These are phyloP conservation scores for Operophtera brumata DNA, from an alignment of 2,888 invertebrate species.

Conservation along the genomic window DNA sequence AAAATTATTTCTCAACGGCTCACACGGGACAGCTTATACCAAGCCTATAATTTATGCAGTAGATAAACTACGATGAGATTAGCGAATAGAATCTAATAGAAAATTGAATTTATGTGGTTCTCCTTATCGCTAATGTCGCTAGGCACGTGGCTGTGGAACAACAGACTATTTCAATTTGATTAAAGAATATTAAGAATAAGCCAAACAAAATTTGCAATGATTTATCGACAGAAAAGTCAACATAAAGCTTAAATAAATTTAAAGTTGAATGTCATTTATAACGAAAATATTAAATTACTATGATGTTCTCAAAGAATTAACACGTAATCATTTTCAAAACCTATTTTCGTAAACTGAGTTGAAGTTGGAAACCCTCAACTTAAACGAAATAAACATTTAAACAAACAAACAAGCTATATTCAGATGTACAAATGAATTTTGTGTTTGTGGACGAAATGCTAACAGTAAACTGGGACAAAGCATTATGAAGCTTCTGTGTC, in stretches of 20 bases:
- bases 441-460: conserved; percentile 50
- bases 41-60: conserved; percentile 64
- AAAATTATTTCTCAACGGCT: conserved; percentile 62
- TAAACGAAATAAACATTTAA: conserved; percentile 8
- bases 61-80: conserved; percentile 65
- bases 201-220: conserved; percentile 29
- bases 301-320: no score
- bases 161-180: conserved; percentile 62
- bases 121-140: conserved; percentile 59
- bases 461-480: conserved; percentile 59
- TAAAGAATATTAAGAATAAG: conserved; percentile 38
- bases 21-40: conserved; percentile 63
- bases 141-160: conserved; percentile 62
- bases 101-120: conserved; percentile 63
- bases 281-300: neutral
- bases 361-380: neutral
- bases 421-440: conserved; percentile 22
- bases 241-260: conserved; percentile 8
- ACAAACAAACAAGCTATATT: conserved; percentile 13
- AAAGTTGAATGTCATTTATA: conserved; percentile 3
- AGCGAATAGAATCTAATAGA: conserved; percentile 64
- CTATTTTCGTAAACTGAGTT: neutral
- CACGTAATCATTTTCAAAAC: no score
- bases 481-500: conserved; percentile 63
- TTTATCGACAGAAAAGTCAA: conserved; percentile 16